Percentiles rank a stretch among this genome's conserved stretches.
phyloP scores from a whole-genome alignment of 2,888 invertebrate species.

The Pegoplata infirma region DNA sequence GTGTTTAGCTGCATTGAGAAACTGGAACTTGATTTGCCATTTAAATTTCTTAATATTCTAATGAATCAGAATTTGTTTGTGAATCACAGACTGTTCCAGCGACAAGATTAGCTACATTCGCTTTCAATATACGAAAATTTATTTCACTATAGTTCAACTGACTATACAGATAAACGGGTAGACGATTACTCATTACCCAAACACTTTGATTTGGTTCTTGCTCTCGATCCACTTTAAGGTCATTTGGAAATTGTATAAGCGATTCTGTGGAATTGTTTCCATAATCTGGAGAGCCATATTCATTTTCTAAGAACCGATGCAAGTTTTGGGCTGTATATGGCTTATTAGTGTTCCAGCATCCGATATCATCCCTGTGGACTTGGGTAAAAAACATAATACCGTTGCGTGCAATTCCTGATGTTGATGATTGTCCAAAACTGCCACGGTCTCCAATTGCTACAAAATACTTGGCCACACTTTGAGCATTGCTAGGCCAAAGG shows the following conservation, averaged over 20 bases:
- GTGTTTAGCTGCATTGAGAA: not conserved
- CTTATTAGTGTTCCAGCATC: slow-evolving; percentile 89
- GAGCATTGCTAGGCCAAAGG: slow-evolving; percentile 75
- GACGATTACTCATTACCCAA: slow-evolving; percentile 87
- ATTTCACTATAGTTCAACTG: slow-evolving; percentile 82
- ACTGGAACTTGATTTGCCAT: not conserved
- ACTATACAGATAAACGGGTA: slow-evolving; percentile 86
- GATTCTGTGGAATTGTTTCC: slow-evolving; percentile 63
- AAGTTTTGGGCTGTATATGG: slow-evolving; percentile 83
- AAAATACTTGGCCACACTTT: slow-evolving; percentile 72
- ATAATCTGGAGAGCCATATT: not conserved
- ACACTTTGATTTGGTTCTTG: slow-evolving; percentile 80
- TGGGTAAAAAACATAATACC: slow-evolving; percentile 88
- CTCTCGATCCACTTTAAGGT: slow-evolving; percentile 87
- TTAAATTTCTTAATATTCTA: not conserved
- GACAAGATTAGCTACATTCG: slow-evolving; percentile 82
- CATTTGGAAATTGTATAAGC: slow-evolving; percentile 88
- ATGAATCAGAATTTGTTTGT: not conserved
- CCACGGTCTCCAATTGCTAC: slow-evolving; percentile 80
- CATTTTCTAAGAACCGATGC: slow-evolving; percentile 73
- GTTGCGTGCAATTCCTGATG: slow-evolving; percentile 84
- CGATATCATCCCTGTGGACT: slow-evolving; percentile 86
- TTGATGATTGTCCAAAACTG: slow-evolving; percentile 82
- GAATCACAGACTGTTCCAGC: slow-evolving; percentile 86
- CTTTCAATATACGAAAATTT: slow-evolving; percentile 87